Base-by-base conservation (phyloP, 1,140 invertebrate genomes). In the Musca domestica region DNA sequence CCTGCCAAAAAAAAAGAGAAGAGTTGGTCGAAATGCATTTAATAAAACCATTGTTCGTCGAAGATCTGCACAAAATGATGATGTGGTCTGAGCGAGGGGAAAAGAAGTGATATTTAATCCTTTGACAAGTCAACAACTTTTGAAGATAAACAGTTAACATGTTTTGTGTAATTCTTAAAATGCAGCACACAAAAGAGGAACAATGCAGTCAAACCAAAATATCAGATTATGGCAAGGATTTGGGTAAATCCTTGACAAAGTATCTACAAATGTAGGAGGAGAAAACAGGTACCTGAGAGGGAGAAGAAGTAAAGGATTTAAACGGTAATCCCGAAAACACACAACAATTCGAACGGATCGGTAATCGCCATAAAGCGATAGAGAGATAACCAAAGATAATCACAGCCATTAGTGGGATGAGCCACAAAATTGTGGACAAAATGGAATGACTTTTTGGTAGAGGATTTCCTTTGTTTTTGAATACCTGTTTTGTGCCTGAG, bases 91-190 rank as follows among this genome's bases (percentile, higher is more conserved):
- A 2, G 34, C n/a, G 10, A 41, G 34, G n/a, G 20, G 17, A 51
- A 51, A 51, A 19, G 15, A 27, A 56, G 6, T 15, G 25, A 27
- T 25, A 56, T 56, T 56, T 56, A 56, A 56, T 56, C 52, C 56
- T 61, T 61, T 61, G 56, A 61, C 56, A 61, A 61, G 56, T 61
- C 56, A 61, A 61, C 56, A 61, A 61, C 56, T 61, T n/a, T 34
- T 17, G 41, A 61, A 61, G 56, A 61, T 61, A 27, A 61, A 61
- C 10, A 41, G 25, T 30, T 27, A 58, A 58, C 27, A 34, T 10
- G 2, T 27, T 22, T 54, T 54, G 23, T n/a, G 56, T 30, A 58
- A 58, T 9, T 6, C 10, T n/a, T 41, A 2, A 12, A 41, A 41
- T 30, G 20, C 48, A 19, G 25, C 15, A 61, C 12, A 61, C 34